Evolutionary conservation across 1,140 invertebrate species (phyloP).

Genomic region (Leptinotarsa defecta): DNA sequence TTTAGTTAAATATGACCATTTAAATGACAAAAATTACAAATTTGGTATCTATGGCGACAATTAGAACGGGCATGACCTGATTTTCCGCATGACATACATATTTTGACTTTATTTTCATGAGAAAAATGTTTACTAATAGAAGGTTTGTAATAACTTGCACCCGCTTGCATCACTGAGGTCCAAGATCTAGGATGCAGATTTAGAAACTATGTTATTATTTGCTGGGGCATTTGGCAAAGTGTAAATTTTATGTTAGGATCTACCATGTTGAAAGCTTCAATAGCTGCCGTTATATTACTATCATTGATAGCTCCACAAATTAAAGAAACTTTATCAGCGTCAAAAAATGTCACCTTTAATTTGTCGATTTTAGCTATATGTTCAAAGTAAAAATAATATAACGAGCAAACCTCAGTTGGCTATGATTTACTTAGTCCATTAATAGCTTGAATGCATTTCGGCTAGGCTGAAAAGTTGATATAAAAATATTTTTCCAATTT

Average conservation of each 20-base stretch:
- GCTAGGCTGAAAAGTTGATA: background rate
- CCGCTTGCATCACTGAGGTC: background rate
- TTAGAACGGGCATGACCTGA: no score
- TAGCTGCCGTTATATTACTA: background rate
- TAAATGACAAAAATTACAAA: no score
- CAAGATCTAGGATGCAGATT: background rate
- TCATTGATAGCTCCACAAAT: conserved; percentile 20
- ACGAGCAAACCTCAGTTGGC: conserved; percentile 1
- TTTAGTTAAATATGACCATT: no score
- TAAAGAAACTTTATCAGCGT: conserved; percentile 21
- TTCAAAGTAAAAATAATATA: conserved; percentile 22
- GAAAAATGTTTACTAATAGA: background rate
- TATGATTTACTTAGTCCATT: conserved; percentile 20
- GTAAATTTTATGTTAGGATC: conserved; percentile 17
- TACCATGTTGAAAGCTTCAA: conserved; percentile 20
- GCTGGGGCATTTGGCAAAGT: no score
- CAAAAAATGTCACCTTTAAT: conserved; percentile 12
- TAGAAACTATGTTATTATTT: no score
- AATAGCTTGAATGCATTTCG: conserved; percentile 18
- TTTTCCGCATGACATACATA: conserved; percentile 3
- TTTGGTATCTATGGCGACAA: no score
- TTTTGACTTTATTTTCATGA: background rate
- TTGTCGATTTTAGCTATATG: conserved; percentile 17
- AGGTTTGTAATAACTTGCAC: background rate
- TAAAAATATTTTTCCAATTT: conserved; percentile 10